phyloP scores from a whole-genome alignment of 2,113 vertebrate species.

The Forbesichthys agassizii region DNA sequence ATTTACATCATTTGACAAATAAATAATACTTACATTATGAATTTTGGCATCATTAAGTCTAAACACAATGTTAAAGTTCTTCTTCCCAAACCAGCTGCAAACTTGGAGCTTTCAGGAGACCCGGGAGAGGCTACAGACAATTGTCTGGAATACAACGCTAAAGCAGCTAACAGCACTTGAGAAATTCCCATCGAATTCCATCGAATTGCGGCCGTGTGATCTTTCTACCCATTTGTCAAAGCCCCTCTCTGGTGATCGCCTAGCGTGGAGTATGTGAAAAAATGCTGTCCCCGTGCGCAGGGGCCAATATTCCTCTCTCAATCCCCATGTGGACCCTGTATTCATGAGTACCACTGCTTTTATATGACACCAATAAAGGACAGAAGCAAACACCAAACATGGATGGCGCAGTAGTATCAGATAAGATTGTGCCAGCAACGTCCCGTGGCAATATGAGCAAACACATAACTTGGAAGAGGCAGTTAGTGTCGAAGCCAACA shows the following conservation, averaged over 20 bases:
- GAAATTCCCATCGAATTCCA: conserved; percentile 66
- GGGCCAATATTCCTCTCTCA: conserved; percentile 51
- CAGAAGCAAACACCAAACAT: conserved; percentile 25
- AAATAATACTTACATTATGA: neutral
- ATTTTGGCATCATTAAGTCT: neutral
- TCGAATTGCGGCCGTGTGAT: conserved; percentile 38
- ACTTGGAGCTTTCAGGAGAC: neutral
- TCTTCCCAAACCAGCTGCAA: conserved; percentile 5
- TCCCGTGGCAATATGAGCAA: conserved; percentile 26
- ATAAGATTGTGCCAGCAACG: conserved; percentile 5
- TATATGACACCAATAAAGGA: conserved; percentile 32
- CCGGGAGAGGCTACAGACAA: neutral
- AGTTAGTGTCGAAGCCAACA: conserved; percentile 28
- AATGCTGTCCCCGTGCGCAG: conserved; percentile 57
- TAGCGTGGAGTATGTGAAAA: conserved; percentile 72
- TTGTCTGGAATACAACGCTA: conserved; percentile 27
- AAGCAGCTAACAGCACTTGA: conserved; percentile 26
- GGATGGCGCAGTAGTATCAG: conserved; percentile 7
- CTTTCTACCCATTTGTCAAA: conserved; percentile 42
- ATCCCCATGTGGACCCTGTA: neutral
- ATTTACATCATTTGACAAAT: conserved; percentile 11
- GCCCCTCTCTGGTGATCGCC: conserved; percentile 51
- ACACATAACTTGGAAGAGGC: conserved; percentile 36
- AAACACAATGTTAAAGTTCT: neutral
- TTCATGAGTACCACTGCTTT: neutral